Base-by-base conservation (phyloP, 2,888 invertebrate genomes). In the Seira ritae region DNA sequence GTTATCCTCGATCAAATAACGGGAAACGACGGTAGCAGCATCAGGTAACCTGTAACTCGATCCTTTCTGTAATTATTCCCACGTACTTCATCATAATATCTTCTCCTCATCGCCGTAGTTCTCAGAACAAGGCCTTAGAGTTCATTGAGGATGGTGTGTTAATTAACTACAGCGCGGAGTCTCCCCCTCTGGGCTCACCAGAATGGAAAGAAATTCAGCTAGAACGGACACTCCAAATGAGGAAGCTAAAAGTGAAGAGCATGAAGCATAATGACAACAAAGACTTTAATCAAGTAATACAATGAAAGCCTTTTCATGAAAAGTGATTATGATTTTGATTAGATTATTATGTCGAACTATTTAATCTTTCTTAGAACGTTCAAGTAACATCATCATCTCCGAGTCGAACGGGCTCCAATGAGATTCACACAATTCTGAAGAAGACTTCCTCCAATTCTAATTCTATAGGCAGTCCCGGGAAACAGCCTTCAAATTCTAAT, bases 141-240 rank as follows among this genome's bases (percentile, higher is more conserved):
- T 74, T 74, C 37, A 65, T 74, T 12, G 66, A 65, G 19, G 74
- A 74, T 66, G 74, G 74, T 1, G 66, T 66, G 0, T n/a, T 74
- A 4, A 66, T 74, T 15, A 66, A 73, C n/a, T 80, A 74, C 60
- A 60, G 68, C 37, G 60, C 67, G 12, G 80, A 72, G 12, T 19
- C 74, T 4, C 73, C 80, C 1, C 2, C 50, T 50, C 17, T 50
- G 15, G 73, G 68, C 0, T 80, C 80, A 1, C 3, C 24, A 67
- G 69, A 73, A 19, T 80, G 80, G 80, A 60, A 74, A 10, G 74
- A 50, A 1, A 72, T 72, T 46, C 68, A 80, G n/a, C n/a, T 69
- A 17, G n/a, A 74, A 24, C 22, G 73, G n/a, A 17, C 62, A 8
- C n/a, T 69, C 10, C 24, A 71, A 20, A 37, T 74, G 31, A 55